phyloP scores from a whole-genome alignment of 2,113 vertebrate species.

The Macroglossus sobrinus region DNA sequence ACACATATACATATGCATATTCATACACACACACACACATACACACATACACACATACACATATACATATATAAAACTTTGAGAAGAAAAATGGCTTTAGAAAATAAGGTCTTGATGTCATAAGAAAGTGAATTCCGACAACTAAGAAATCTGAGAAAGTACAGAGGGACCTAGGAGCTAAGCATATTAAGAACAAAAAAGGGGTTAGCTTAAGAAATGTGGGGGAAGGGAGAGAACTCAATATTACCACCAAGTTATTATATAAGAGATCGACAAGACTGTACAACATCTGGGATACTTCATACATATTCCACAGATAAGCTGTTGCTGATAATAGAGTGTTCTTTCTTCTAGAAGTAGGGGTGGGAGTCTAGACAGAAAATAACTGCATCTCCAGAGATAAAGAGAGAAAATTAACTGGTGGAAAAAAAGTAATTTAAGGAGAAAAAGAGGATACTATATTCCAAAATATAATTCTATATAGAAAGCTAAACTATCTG shows the following conservation, averaged over 20 bases:
- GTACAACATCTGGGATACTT: slow-evolving; percentile 16
- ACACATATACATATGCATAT: not conserved
- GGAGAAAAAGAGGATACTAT: accelerated
- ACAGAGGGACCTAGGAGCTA: not conserved
- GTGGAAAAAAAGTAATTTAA: not conserved
- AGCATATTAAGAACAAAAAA: slow-evolving; percentile 13
- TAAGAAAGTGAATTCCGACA: not conserved
- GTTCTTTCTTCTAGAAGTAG: slow-evolving; percentile 19
- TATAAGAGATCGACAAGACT: slow-evolving; percentile 23
- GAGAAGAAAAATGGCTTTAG: not conserved
- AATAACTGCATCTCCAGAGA: slow-evolving; percentile 38
- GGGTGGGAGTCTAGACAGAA: not conserved
- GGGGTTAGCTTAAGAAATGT: not conserved
- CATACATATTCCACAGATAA: slow-evolving; percentile 54
- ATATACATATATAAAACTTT: not conserved
- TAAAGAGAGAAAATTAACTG: not conserved
- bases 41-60: no score
- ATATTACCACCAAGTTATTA: not conserved
- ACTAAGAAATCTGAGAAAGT: not conserved
- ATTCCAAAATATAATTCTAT: not conserved
- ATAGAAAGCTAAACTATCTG: not conserved
- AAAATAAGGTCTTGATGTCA: not conserved
- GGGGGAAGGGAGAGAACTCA: not conserved
- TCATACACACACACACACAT: no score
- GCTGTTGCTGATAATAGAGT: slow-evolving; percentile 7